Conservation (phyloP, 2,797 vertebrate species). For the Cephalopachus bancanus region DNA sequence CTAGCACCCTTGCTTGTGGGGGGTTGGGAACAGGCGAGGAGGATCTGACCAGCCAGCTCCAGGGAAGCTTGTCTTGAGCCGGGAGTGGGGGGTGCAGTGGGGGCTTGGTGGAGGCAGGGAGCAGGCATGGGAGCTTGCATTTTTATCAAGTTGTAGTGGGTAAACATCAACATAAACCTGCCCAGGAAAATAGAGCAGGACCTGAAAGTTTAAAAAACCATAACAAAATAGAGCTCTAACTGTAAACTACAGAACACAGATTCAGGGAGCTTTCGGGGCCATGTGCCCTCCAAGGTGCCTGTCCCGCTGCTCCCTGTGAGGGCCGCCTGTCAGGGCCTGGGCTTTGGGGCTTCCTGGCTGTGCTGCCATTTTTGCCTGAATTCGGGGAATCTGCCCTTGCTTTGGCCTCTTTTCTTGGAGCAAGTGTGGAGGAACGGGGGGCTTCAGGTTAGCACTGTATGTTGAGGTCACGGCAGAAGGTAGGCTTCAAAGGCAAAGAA, state of each 20-base stretch:
- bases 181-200: constrained; percentile 81
- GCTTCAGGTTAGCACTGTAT: background rate
- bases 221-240: constrained; percentile 84
- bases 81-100: fast-evolving
- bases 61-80: background rate
- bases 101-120: background rate
- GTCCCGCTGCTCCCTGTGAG: background rate
- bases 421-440: background rate
- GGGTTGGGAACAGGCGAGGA: background rate
- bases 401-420: constrained; percentile 21
- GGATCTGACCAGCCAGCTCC: background rate
- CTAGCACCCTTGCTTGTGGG: background rate
- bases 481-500: background rate
- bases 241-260: constrained; percentile 80
- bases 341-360: background rate
- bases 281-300: background rate
- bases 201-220: constrained; percentile 75
- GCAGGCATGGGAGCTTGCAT: background rate
- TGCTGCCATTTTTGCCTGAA: background rate
- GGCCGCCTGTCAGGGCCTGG: background rate
- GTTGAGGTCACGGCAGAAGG: background rate
- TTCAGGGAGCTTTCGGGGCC: background rate
- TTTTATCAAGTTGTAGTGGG: constrained; percentile 63
- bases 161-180: constrained; percentile 78
- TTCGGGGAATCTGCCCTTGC: background rate